Base-by-base conservation (phyloP, 2,888 invertebrate species). In the Melinaea marsaeus region DNA sequence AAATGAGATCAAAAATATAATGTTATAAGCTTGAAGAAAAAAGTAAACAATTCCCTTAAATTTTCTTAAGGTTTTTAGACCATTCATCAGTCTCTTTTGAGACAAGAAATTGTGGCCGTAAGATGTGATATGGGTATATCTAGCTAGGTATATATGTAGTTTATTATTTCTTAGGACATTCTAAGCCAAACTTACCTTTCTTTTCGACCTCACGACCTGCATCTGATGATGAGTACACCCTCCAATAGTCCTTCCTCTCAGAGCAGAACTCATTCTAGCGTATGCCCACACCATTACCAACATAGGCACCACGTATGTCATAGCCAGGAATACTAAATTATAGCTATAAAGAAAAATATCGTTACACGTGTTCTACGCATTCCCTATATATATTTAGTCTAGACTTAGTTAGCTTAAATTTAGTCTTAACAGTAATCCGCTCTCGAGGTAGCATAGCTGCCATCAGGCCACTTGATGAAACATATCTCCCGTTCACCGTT, bases 261-360 rank as follows among this genome's bases (percentile, higher is more conserved):
- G 88, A 34, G 95, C 95, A 13, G 93, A 91, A n/a, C 96, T 96
- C 94, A 97, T 97, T 9, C 93, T 87, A 0, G 94, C 92, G 78
- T 97, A 97, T 63, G 96, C 96, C 75, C 94, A 92, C 11, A 95
- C 93, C 94, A 97, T 95, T 32, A 95, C 93, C 1, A 94, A 88
- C 93, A 97, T 95, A 0, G 97, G 97, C 63, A 95, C 90, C 58
- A 96, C 92, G 81, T 98, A 98, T 2, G 96, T 97, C 68, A 97
- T 91, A 5, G 95, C 86, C 76, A 97, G 90, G 79, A 97, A 94
- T 57, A 95, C 91, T 71, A 97, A 89, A 85, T 96, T 97, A 86
- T 97, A 98, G 71, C 97, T 97, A 88, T 1, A 71, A 70, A 62
- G 1, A 42, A 42, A 42, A 7, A 9, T 42, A 42, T 9, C 42